Base-by-base conservation (phyloP, 2,113 vertebrate species). In the Centropristis striata region DNA sequence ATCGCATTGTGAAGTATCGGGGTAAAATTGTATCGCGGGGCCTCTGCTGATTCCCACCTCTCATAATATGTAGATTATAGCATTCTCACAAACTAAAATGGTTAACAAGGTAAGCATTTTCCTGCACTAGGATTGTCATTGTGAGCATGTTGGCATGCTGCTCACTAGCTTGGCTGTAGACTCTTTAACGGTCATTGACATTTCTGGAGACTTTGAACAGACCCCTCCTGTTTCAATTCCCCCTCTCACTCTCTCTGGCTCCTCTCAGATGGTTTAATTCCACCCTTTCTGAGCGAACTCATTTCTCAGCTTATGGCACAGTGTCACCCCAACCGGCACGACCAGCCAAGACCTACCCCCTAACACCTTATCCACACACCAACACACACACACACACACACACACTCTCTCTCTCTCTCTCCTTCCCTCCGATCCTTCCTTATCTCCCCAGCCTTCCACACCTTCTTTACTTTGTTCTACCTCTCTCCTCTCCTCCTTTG, bases 261-360 rank as follows among this genome's bases (percentile, higher is more conserved):
- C 53, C 57, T 80, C 42, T 57, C 63, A 61, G 51, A 70, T n/a
- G 51, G 13, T 82, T 81, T 81, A 66, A 86, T 84, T 85, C 60
- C 66, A 32, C 65, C 36, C 69, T 74, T 78, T 63, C 65, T 59
- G 66, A 64, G n/a, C 11, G 16, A 81, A 71, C 61, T 85, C 54
- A 80, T 92, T 84, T 88, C 81, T 88, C 74, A 78, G 14, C 51
- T 90, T 63, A 75, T 72, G 82, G 74, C 68, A 67, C 67, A 79
- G 57, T 58, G 78, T 81, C 53, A 28, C 71, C 78, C 74, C 4
- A 49, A 75, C 67, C 36, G 2, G 27, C 50, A 42, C 8, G 0
- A 71, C 51, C 42, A 75, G 80, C 75, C 82, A 73, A 75, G 57
- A 37, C 76, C 75, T 53, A 44, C 46, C 57, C 69, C 63, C 44